Evolutionary conservation across 2,888 invertebrate species (phyloP).

Genomic region (Clitarchus hookeri): DNA sequence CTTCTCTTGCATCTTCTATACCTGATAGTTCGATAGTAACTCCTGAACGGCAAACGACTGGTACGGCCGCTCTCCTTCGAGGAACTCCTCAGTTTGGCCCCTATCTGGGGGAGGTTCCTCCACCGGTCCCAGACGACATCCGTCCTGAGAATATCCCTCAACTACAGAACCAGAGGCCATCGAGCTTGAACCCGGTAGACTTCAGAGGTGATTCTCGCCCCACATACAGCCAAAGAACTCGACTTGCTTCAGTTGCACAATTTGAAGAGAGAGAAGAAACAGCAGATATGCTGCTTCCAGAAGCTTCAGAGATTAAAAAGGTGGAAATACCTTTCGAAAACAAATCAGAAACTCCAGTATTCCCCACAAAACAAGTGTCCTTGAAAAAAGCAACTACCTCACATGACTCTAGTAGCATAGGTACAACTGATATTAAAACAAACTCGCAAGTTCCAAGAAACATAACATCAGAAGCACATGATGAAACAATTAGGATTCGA

Average conservation of each 20-base stretch:
- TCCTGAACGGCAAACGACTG: constrained; percentile 25
- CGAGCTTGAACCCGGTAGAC: constrained; percentile 22
- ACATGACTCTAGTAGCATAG: neutral
- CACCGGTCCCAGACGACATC: constrained; percentile 58
- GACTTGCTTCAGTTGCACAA: constrained; percentile 42
- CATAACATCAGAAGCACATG: neutral
- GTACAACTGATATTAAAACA: neutral
- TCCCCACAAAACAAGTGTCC: constrained; percentile 16
- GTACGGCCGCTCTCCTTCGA: constrained; percentile 54
- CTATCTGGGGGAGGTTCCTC: constrained; percentile 74
- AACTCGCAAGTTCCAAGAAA: neutral
- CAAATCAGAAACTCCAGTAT: neutral
- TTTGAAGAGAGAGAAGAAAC: constrained; percentile 30
- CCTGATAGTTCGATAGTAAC: constrained; percentile 21
- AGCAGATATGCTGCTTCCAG: constrained; percentile 24
- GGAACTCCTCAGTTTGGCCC: constrained; percentile 73
- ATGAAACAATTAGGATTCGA: neutral
- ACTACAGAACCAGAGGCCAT: constrained; percentile 41
- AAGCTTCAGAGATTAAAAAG: constrained; percentile 35
- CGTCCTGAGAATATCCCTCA: constrained; percentile 52
- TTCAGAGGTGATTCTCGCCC: constrained; percentile 44
- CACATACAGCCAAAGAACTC: constrained; percentile 50
- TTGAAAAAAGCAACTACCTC: constrained; percentile 19
- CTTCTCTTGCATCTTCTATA: constrained; percentile 53
- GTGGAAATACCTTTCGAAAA: neutral